These are phyloP conservation scores for Emydoidea blandingii DNA, from an alignment of 2,797 vertebrate genomes.

Conservation along the genomic window DNA sequence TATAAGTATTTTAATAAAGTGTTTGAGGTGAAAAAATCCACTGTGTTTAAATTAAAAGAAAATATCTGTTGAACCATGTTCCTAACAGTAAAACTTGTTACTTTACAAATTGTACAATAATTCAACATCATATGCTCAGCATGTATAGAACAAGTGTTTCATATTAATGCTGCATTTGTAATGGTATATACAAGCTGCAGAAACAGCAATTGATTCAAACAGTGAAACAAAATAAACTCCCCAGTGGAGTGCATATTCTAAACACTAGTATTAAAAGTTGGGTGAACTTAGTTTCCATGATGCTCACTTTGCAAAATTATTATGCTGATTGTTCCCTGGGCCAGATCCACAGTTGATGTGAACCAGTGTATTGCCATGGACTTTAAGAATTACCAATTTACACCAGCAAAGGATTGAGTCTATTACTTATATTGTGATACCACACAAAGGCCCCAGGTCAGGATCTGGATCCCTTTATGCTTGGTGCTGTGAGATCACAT, in stretches of 20 bases:
- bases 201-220: slow-evolving; percentile 41
- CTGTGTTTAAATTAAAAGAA: slow-evolving; percentile 33
- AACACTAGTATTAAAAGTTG: background rate
- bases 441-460: background rate
- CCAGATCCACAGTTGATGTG: background rate
- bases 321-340: background rate
- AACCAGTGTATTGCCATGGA: background rate
- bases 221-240: slow-evolving; percentile 24
- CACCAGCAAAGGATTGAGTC: background rate
- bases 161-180: slow-evolving; percentile 18
- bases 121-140: slow-evolving; percentile 2
- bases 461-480: background rate
- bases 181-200: background rate
- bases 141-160: background rate
- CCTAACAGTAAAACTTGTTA: background rate
- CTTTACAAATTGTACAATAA: slow-evolving; percentile 7
- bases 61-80: background rate
- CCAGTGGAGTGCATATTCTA: background rate
- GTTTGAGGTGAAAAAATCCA: background rate
- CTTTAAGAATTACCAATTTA: background rate
- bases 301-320: background rate
- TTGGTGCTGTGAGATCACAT: background rate
- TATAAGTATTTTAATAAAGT: background rate
- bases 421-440: background rate
- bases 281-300: background rate